Evolutionary conservation across 1,140 invertebrate species (phyloP), one percentile per base, ranked within the genome.

Genomic region (Drosophila tropicalis): DNA sequence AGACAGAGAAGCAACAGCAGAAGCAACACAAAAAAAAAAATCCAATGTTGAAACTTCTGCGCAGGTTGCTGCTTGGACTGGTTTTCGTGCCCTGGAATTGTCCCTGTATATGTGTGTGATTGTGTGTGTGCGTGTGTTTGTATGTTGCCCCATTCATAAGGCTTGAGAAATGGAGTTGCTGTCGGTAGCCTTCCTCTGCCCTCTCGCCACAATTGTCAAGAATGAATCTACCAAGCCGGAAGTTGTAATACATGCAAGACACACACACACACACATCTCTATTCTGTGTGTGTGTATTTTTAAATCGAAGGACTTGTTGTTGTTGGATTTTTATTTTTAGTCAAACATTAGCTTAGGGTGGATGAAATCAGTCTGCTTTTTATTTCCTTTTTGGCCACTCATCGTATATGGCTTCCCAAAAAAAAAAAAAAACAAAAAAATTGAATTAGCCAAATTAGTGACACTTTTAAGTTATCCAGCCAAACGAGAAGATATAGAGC

Each of bases 401-500:
- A 47, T 47, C 15, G 12, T 51, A 12, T 51, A 51, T 51, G 44
- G 44, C 44, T 51, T 51, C 44, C 44, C 19, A 13, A n/a, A 51
- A 22, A 7, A 47, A 47, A 3, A 17, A 41, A 5, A 41, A 41
- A 3, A 15, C 13, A 13, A 47, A 47, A 44, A 83, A 89, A 87
- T 87, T 89, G 67, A 89, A 87, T 87, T 87, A 87, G 47, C 62
- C 80, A 74, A 89, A 87, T 87, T 87, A 87, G 72, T 34, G 67
- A 62, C 84, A 87, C 83, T 87, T 87, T 81, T 89, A 72, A 64
- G 83, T 83, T 67, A 80, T 87, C 83, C 36, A 80, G 87, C 83
- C 36, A 40, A 19, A 51, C 22, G 29, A 32, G 41, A 67, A 70
- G 63, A 83, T 87, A 89, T 87, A 87, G 67, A 61, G 13, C 44